Evolutionary conservation across 2,797 vertebrate genomes (phyloP).

Genomic region (Balearica regulorum): DNA sequence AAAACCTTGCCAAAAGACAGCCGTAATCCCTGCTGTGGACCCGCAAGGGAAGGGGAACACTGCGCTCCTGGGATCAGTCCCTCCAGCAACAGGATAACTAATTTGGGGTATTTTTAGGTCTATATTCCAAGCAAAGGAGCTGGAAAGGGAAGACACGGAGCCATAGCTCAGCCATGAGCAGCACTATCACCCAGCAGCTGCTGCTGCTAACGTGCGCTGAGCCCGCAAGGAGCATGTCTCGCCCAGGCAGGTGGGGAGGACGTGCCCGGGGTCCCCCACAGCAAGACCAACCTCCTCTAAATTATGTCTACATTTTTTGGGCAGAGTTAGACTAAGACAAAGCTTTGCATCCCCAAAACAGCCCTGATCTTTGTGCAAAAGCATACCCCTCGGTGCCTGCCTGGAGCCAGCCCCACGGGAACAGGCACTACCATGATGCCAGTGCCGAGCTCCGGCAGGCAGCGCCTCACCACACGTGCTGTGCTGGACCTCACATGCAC

Average conservation of each 20-base stretch:
- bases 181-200: not conserved
- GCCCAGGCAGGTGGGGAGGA: rapidly evolving
- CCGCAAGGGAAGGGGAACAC: not conserved
- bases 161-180: not conserved
- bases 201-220: not conserved
- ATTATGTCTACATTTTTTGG: not conserved
- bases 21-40: rapidly evolving
- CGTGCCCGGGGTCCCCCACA: not conserved
- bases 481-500: rapidly evolving
- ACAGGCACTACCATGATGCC: rapidly evolving
- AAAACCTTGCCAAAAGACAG: not conserved
- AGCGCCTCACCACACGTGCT: rapidly evolving
- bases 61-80: rapidly evolving
- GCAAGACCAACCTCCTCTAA: not conserved
- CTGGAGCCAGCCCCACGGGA: not conserved
- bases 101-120: not conserved
- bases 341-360: not conserved
- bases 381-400: not conserved
- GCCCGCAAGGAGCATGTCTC: not conserved
- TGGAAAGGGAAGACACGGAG: not conserved
- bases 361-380: not conserved
- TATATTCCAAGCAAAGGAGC: not conserved
- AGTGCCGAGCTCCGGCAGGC: rapidly evolving
- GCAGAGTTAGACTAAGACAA: not conserved
- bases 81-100: not conserved